Evolutionary conservation across 2,113 vertebrate species (phyloP).

Genomic region (Dryoscopus gambensis): DNA sequence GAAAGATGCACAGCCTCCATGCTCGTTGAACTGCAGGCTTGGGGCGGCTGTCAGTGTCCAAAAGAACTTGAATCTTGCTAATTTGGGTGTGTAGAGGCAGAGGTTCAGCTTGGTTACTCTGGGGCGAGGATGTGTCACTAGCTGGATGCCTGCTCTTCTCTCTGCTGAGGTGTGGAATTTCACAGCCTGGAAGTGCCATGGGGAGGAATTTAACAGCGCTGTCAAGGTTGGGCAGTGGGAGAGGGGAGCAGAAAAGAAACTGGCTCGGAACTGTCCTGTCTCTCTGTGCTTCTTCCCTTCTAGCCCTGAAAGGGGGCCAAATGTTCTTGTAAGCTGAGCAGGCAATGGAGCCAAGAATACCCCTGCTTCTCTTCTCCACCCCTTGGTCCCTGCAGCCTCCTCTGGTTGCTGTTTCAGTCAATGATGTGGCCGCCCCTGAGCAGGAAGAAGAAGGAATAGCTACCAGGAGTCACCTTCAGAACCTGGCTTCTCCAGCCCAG

Average conservation of each 20-base stretch:
- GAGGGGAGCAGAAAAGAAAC: background rate
- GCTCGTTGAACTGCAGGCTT: fast-evolving
- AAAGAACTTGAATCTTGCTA: background rate
- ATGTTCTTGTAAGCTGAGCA: background rate
- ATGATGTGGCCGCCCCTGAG: background rate
- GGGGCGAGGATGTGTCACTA: background rate
- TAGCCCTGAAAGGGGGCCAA: background rate
- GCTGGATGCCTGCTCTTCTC: background rate
- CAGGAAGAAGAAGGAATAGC: background rate
- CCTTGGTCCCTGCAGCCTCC: background rate
- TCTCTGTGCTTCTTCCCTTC: background rate
- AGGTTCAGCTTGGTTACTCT: background rate
- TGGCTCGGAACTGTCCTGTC: background rate
- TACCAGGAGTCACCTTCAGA: background rate
- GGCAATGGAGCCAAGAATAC: background rate
- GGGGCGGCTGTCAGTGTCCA: background rate
- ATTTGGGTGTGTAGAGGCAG: background rate
- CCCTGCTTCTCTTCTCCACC: background rate
- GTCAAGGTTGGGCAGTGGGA: background rate
- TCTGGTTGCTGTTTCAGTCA: background rate
- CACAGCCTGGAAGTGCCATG: background rate
- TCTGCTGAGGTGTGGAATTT: background rate
- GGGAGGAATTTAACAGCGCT: background rate
- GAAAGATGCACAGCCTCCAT: background rate
- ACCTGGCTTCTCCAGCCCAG: background rate